These are phyloP conservation scores for Theocolax elegans DNA, from an alignment of 1,140 invertebrate species.

Conservation along the genomic window DNA sequence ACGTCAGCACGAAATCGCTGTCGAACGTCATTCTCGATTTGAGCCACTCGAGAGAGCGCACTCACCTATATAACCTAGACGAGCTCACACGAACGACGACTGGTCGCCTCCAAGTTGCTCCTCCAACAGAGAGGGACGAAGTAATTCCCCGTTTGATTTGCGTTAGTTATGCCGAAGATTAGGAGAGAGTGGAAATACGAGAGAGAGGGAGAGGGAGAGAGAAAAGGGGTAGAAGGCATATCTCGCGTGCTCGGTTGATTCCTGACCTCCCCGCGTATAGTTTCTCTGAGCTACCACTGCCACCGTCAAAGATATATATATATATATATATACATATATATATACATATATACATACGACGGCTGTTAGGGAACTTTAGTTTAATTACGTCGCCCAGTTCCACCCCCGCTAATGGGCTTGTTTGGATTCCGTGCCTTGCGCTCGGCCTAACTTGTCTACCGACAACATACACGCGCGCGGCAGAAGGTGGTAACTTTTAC, in stretches of 20 bases:
- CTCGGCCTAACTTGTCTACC: constrained; percentile 2
- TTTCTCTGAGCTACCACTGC: too few relatives aligned
- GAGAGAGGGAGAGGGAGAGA: background rate
- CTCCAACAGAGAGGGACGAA: too few relatives aligned
- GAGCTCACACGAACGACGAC: too few relatives aligned
- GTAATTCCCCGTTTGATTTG: background rate
- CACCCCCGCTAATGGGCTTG: constrained; percentile 21
- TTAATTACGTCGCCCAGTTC: constrained; percentile 25
- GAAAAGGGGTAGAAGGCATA: background rate
- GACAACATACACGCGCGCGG: too few relatives aligned
- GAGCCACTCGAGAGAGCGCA: background rate
- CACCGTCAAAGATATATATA: too few relatives aligned
- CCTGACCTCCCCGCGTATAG: background rate
- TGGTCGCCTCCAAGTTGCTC: too few relatives aligned
- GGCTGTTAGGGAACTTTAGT: constrained; percentile 31
- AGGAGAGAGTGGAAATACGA: too few relatives aligned
- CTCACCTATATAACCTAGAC: too few relatives aligned
- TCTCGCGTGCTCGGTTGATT: background rate
- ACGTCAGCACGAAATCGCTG: background rate
- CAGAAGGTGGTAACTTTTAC: too few relatives aligned
- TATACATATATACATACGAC: constrained; percentile 16
- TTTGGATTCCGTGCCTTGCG: constrained; percentile 22
- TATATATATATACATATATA: too few relatives aligned
- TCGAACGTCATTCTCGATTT: background rate
- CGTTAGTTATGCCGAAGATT: constrained; percentile 1